A percentile compares a stretch with the other conserved stretches of the same genome.
Conservation (phyloP, 1,140 invertebrate species). For the Spodoptera litura region DNA sequence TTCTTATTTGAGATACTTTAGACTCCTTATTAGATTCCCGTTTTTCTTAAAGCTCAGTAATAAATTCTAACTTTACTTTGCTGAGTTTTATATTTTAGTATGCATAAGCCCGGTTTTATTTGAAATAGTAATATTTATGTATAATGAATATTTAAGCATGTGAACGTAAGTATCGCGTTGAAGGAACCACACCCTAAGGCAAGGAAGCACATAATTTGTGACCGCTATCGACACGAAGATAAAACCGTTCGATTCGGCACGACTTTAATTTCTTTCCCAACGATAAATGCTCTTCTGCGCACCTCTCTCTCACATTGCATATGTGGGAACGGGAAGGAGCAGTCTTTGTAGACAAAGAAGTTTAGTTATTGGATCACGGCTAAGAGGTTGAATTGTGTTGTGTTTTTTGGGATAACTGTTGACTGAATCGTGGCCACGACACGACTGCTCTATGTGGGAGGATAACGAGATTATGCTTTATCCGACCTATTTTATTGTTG, state of each 20-base stretch:
- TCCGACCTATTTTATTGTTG: background rate
- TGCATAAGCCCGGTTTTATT: too few species aligned
- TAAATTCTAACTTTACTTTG: too few species aligned
- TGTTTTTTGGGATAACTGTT: constrained; percentile 39
- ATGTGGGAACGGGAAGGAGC: constrained; percentile 55
- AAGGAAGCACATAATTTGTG: constrained; percentile 84
- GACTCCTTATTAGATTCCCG: background rate
- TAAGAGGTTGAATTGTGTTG: constrained; percentile 59
- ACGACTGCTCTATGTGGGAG: constrained; percentile 2
- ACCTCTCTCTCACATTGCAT: constrained; percentile 57
- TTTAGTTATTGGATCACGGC: constrained; percentile 63
- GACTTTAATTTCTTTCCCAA: constrained; percentile 81
- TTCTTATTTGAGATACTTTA: background rate
- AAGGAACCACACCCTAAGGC: constrained; percentile 56
- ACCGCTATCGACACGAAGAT: constrained; percentile 82
- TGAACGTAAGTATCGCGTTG: background rate
- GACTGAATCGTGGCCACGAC: background rate
- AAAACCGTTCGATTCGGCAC: constrained; percentile 82
- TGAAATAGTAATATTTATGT: background rate
- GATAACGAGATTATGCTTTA: constrained; percentile 2
- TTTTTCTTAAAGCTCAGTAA: too few species aligned
- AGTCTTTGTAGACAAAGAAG: constrained; percentile 65
- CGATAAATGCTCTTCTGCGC: constrained; percentile 73
- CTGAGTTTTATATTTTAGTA: too few species aligned
- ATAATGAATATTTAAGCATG: background rate